Conservation (phyloP, 1,140 invertebrate species). For the Harlomillsia oculata region DNA sequence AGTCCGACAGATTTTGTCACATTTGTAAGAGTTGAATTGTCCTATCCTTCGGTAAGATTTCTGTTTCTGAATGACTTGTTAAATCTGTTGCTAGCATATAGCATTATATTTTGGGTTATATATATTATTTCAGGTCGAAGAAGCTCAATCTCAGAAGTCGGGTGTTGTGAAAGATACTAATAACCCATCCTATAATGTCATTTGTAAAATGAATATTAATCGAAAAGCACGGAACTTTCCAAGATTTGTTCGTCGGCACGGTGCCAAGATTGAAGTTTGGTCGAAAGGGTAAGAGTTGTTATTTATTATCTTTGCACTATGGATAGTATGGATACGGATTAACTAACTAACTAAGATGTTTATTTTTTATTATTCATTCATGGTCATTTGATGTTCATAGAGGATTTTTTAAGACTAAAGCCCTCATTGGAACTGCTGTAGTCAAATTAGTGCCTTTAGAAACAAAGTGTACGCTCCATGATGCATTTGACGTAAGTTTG, state of each 20-base stretch:
- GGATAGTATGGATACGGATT: no score
- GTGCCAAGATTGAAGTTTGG: conserved; percentile 83
- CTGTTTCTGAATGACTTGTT: conserved; percentile 8
- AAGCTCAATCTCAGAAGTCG: conserved; percentile 64
- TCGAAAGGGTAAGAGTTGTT: conserved; percentile 68
- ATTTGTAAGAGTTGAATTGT: conserved; percentile 88
- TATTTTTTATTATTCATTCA: conserved; percentile 1
- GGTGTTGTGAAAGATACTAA: conserved; percentile 68
- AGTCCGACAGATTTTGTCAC: conserved; percentile 85
- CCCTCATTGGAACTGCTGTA: conserved; percentile 66
- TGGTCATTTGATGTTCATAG: conserved; percentile 45
- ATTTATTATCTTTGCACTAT: conserved; percentile 5
- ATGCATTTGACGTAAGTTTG: conserved; percentile 83
- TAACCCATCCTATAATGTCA: conserved; percentile 78
- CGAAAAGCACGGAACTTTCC: conserved; percentile 67
- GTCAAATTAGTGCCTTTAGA: conserved; percentile 81
- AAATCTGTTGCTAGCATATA: no score
- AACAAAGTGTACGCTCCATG: conserved; percentile 73
- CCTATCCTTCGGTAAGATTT: conserved; percentile 63
- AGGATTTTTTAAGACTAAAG: conserved; percentile 77
- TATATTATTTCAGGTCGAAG: conserved; percentile 53
- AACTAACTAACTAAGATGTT: not conserved
- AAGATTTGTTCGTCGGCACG: conserved; percentile 75
- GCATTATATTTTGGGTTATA: no score
- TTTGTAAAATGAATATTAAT: conserved; percentile 66